Percentiles rank a stretch among this genome's conserved stretches.
Conservation (phyloP, 2,113 vertebrate species). For the Phaethon lepturus region DNA sequence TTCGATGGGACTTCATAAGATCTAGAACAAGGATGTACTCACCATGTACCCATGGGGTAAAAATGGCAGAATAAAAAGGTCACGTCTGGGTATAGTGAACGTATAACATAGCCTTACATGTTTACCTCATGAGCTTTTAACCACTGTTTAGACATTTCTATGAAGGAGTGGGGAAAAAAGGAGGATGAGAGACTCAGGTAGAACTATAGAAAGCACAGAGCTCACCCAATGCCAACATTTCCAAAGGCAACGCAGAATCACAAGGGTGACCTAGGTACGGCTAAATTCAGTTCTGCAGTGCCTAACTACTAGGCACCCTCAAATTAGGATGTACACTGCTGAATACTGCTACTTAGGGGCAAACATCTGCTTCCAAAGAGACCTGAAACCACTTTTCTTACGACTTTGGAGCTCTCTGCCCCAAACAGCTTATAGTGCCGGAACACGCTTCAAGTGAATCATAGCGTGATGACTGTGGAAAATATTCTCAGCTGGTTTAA, state of each 20-base stretch:
- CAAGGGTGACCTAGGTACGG: neutral
- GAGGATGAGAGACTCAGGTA: neutral
- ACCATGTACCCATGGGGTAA: neutral
- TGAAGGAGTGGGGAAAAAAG: neutral
- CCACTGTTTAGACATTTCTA: neutral
- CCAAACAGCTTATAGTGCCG: neutral
- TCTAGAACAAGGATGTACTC: neutral
- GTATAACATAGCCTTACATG: neutral
- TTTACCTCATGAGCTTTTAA: neutral
- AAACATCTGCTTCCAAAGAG: neutral
- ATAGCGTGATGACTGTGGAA: neutral
- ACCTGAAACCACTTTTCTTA: neutral
- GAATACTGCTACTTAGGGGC: neutral
- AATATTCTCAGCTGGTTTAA: neutral
- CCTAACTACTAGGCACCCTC: neutral
- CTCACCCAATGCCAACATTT: neutral
- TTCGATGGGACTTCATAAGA: neutral
- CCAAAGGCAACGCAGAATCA: neutral
- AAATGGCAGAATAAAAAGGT: neutral
- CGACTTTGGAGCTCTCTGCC: neutral
- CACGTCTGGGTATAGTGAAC: neutral
- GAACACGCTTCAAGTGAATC: neutral
- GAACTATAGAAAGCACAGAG: neutral
- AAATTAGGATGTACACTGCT: neutral
- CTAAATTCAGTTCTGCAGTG: neutral